These are phyloP conservation scores for Chanos chanos DNA, from an alignment of 2,797 vertebrate species.

Conservation along the genomic window DNA sequence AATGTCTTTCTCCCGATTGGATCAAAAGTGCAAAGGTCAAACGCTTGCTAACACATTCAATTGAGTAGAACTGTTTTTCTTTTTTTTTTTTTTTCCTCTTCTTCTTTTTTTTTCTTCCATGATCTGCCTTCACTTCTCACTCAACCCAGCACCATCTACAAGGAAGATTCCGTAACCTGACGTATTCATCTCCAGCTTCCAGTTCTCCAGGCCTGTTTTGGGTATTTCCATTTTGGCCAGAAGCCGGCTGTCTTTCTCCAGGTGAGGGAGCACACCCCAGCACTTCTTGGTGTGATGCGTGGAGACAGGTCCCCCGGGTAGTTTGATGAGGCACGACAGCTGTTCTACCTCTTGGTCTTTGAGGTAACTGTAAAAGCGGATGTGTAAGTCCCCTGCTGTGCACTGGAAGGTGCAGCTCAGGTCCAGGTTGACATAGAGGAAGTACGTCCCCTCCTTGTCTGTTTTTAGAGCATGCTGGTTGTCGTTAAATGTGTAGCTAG, in stretches of 20 bases:
- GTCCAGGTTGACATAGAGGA: constrained; percentile 31
- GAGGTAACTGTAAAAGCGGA: not conserved
- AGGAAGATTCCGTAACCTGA: constrained; percentile 64
- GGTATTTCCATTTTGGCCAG: constrained; percentile 12
- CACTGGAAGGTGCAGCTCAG: not conserved
- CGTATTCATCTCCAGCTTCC: constrained; percentile 40
- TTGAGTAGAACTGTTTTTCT: not conserved
- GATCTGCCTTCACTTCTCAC: not conserved
- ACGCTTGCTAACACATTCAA: too few species aligned
- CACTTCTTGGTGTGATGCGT: constrained; percentile 46
- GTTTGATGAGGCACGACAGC: constrained; percentile 17
- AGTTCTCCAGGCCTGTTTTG: fast-evolving
- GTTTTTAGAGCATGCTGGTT: fast-evolving
- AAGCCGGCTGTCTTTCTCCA: fast-evolving
- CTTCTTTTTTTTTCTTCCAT: not conserved
- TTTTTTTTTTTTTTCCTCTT: not conserved
- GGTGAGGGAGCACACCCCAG: constrained; percentile 44
- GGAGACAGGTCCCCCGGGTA: fast-evolving
- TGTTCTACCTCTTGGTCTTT: fast-evolving
- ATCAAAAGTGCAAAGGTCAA: constrained; percentile 13
- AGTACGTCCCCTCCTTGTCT: constrained; percentile 22
- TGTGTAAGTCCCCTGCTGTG: fast-evolving
- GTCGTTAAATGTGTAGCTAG: not conserved
- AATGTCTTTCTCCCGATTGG: constrained; percentile 18
- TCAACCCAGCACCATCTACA: constrained; percentile 26